A percentile compares a stretch with the other conserved stretches of the same genome.
Evolutionary conservation across 2,797 vertebrate genomes (phyloP).

Genomic region (Allobates femoralis): DNA sequence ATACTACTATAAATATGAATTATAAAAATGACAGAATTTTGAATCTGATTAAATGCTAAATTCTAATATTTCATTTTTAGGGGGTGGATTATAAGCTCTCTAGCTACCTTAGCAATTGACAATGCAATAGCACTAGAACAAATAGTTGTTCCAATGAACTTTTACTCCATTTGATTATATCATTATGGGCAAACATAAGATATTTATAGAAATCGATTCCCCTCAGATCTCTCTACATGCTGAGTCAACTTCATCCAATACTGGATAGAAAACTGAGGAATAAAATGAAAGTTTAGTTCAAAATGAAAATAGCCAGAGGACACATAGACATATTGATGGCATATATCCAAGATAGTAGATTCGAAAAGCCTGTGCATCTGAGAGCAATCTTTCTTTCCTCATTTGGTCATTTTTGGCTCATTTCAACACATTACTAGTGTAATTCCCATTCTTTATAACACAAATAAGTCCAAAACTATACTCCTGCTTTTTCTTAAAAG

Average conservation of each 20-base stretch:
- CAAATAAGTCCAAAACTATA: not conserved
- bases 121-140: not conserved
- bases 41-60: not conserved
- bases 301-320: conserved; percentile 50
- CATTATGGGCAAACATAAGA: not conserved
- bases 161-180: conserved; percentile 9
- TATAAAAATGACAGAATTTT: not conserved
- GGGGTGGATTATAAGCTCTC: not conserved
- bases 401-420: conserved; percentile 39
- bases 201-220: conserved; percentile 24
- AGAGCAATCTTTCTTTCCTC: conserved; percentile 21
- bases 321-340: conserved; percentile 48
- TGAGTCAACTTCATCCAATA: conserved; percentile 47
- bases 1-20: not conserved
- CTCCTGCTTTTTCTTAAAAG: not conserved
- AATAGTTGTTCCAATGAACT: conserved; percentile 17
- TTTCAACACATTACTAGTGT: not conserved
- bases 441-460: not conserved
- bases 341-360: conserved; percentile 52
- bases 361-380: conserved; percentile 53
- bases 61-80: not conserved
- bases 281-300: conserved; percentile 47
- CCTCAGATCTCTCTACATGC: conserved; percentile 44
- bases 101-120: not conserved
- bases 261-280: conserved; percentile 42